phyloP scores from a whole-genome alignment of 1,140 invertebrate genomes.

The Drosophila sp. region DNA sequence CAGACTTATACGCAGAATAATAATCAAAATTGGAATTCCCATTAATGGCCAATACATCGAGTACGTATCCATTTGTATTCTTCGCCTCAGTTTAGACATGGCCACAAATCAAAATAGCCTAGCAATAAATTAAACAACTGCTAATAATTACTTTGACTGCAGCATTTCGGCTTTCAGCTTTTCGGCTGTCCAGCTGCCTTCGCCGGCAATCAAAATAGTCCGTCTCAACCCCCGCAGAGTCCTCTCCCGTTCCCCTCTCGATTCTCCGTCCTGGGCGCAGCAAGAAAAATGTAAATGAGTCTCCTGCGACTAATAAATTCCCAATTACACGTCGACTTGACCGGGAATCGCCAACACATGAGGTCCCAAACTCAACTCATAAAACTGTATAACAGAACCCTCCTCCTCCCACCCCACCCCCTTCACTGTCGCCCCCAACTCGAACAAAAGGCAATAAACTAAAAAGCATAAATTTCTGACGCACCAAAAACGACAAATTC shows the following conservation, averaged over 20 bases:
- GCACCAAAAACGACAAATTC: constrained; percentile 60
- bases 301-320: constrained; percentile 80
- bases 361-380: constrained; percentile 55
- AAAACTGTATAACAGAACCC: constrained; percentile 52
- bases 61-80: constrained; percentile 2
- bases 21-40: too few relatives aligned
- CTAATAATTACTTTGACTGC: constrained; percentile 71
- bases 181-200: constrained; percentile 9
- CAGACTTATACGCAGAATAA: too few relatives aligned
- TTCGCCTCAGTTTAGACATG: background rate
- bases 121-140: constrained; percentile 75
- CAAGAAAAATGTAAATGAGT: constrained; percentile 76
- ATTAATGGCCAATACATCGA: background rate
- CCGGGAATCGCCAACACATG: constrained; percentile 49
- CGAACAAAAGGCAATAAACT: constrained; percentile 63
- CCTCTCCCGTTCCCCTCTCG: background rate
- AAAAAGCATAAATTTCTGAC: constrained; percentile 79
- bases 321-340: constrained; percentile 74
- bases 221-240: constrained; percentile 6
- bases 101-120: constrained; percentile 70
- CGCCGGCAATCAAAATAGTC: constrained; percentile 35
- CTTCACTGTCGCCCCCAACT: background rate
- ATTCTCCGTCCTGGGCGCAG: background rate
- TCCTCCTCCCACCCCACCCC: constrained; percentile 2
- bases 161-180: constrained; percentile 9